Evolutionary conservation across 2,888 invertebrate genomes (phyloP).

Genomic region (Idaea biselata): DNA sequence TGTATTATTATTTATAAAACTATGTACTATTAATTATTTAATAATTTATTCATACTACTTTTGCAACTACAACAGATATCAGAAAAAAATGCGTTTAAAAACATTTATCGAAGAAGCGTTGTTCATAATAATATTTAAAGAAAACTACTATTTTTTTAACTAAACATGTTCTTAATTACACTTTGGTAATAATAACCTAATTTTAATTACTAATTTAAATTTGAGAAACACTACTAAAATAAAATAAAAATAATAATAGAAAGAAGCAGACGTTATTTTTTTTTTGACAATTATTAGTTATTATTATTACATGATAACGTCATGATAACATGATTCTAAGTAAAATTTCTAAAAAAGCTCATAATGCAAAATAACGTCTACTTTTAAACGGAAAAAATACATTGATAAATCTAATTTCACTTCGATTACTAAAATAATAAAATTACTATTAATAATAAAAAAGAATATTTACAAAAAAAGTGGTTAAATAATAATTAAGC

Average conservation of each 20-base stretch:
- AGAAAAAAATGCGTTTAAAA: neutral
- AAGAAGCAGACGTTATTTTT: conserved; percentile 20
- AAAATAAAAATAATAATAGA: conserved; percentile 14
- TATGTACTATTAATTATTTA: conserved; percentile 8
- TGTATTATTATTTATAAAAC: conserved; percentile 7
- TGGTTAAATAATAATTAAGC: conserved; percentile 15
- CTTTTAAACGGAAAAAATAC: conserved; percentile 21
- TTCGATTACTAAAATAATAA: conserved; percentile 22
- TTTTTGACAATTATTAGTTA: conserved; percentile 10
- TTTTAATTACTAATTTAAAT: conserved; percentile 56
- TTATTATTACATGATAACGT: neutral
- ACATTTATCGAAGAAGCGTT: neutral
- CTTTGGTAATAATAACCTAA: conserved; percentile 78
- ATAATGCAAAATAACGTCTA: conserved; percentile 19
- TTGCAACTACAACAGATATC: neutral
- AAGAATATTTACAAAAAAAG: conserved; percentile 38
- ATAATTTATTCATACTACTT: conserved; percentile 12
- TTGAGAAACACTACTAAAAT: conserved; percentile 44
- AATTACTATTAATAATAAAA: conserved; percentile 29
- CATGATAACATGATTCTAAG: conserved; percentile 4
- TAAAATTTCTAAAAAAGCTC: conserved; percentile 12
- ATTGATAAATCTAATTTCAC: conserved; percentile 33
- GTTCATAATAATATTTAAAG: conserved; percentile 1
- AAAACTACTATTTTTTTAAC: conserved; percentile 31
- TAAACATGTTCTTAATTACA: conserved; percentile 74